A percentile compares a stretch with the other conserved stretches of the same genome.
Conservation (phyloP, 2,888 invertebrate species). For the Rambutsinella grinnellia region DNA sequence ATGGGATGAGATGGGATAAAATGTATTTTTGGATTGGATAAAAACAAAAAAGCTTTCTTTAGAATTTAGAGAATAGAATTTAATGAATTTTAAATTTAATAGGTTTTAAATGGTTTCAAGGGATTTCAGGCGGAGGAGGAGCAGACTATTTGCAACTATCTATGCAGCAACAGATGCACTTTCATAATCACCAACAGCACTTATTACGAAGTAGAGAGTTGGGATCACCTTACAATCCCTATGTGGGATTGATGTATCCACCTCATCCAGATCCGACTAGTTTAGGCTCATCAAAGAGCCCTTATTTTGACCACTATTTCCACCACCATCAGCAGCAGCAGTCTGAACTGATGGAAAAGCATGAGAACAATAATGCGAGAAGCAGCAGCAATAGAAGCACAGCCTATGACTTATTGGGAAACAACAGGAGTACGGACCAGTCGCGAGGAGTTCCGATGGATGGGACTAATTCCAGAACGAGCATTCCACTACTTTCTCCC, state of each 20-base stretch:
- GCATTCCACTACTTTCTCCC: constrained; percentile 57
- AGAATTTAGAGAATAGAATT: not conserved
- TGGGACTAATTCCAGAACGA: constrained; percentile 49
- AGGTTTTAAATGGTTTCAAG: constrained; percentile 2
- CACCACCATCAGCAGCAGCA: constrained; percentile 54
- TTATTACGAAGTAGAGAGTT: constrained; percentile 16
- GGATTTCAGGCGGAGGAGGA: constrained; percentile 24
- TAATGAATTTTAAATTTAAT: not conserved
- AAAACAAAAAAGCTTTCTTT: not conserved
- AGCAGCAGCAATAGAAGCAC: not conserved
- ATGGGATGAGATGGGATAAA: not conserved
- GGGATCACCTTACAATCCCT: constrained; percentile 20
- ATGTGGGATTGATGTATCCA: constrained; percentile 15
- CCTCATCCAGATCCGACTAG: constrained; percentile 17
- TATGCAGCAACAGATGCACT: constrained; percentile 60
- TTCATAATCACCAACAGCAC: constrained; percentile 47
- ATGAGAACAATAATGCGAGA: not conserved
- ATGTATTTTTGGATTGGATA: not conserved
- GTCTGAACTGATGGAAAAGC: too few species aligned
- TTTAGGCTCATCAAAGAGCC: constrained; percentile 19
- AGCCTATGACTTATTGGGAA: not conserved
- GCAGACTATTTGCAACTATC: constrained; percentile 61
- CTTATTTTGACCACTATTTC: constrained; percentile 49
- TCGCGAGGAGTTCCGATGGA: constrained; percentile 40
- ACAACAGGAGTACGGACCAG: not conserved